Evolutionary conservation across 2,797 vertebrate genomes (phyloP).

Genomic region (Acridotheres tristis): DNA sequence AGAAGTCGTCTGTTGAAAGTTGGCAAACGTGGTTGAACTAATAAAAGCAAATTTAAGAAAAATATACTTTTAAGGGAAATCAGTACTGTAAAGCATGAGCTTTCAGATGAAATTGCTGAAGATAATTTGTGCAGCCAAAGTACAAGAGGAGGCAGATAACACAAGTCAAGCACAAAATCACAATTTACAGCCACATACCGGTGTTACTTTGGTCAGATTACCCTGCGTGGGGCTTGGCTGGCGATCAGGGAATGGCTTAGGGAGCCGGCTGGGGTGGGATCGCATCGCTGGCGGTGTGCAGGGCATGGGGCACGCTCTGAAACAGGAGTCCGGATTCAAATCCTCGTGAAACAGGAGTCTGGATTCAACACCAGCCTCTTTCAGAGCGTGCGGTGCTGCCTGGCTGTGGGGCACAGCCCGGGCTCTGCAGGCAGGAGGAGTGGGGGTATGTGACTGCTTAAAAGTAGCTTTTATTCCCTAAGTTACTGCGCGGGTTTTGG

Average conservation of each 20-base stretch:
- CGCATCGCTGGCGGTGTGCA: background rate
- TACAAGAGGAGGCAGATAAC: background rate
- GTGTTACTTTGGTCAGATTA: background rate
- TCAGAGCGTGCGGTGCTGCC: background rate
- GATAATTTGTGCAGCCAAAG: background rate
- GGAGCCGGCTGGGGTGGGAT: background rate
- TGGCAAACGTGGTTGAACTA: background rate
- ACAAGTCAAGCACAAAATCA: background rate
- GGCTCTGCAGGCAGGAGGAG: background rate
- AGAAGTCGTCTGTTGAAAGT: background rate
- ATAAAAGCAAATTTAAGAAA: background rate
- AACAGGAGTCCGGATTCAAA: background rate
- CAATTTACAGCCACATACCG: background rate
- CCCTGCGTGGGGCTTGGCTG: background rate
- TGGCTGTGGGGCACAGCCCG: background rate
- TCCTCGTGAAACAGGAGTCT: background rate
- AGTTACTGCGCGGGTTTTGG: fast-evolving
- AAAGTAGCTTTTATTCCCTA: background rate
- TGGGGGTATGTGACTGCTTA: background rate
- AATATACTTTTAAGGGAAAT: background rate
- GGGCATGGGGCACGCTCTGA: background rate
- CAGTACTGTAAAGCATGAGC: background rate
- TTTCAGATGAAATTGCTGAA: background rate
- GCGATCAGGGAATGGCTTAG: background rate
- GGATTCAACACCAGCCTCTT: background rate